Evolutionary conservation across 2,797 vertebrate genomes (phyloP), one percentile per base, ranked within the genome.

Genomic region (Pseudopleuronectes americanus): DNA sequence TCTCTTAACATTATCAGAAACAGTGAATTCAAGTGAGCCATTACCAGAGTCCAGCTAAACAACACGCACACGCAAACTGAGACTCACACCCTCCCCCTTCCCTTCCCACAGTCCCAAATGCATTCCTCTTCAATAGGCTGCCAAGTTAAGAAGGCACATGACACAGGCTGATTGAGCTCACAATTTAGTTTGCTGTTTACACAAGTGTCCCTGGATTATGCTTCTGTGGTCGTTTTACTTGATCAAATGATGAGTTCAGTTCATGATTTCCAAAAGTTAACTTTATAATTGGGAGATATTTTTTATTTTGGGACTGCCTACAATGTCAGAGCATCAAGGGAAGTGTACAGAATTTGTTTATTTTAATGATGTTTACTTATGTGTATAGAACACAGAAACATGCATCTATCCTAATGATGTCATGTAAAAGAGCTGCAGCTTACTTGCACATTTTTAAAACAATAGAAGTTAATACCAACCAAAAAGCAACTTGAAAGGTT

Each of bases 101-200:
- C 2, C 52, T 68, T 52, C 67, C 71, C 43, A 43, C 71, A 81
- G 74, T 71, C 76, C 75, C 63, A 74, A 64, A 83, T 80, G 75
- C 90, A 92, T 91, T 92, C 87, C 90, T 87, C 72, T 61, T 81
- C 71, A 87, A 87, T 74, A 71, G 75, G 58, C 81, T 88, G 90
- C 88, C 83, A 84, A 91, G 91, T 89, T 77, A 83, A 89, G 86
- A 82, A 87, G 77, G 87, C 91, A 88, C 89, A 91, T 90, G 91
- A 92, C 87, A 83, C 82, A 64, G 67, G 38, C 84, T 72, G 80
- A 86, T 87, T 76, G 81, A 83, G 81, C 74, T 85, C 84, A 75
- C 81, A 74, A 83, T 83, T 83, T 83, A 74, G 81, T 83, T 88
- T 77, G 82, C 78, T 84, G 79, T 92, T 83, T 85, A 84, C 76